Percentiles rank a stretch among this genome's conserved stretches.
These are phyloP conservation scores for Anneissia japonica DNA, from an alignment of 35 echinoderm and acorn worm genomes.

Conservation along the genomic window DNA sequence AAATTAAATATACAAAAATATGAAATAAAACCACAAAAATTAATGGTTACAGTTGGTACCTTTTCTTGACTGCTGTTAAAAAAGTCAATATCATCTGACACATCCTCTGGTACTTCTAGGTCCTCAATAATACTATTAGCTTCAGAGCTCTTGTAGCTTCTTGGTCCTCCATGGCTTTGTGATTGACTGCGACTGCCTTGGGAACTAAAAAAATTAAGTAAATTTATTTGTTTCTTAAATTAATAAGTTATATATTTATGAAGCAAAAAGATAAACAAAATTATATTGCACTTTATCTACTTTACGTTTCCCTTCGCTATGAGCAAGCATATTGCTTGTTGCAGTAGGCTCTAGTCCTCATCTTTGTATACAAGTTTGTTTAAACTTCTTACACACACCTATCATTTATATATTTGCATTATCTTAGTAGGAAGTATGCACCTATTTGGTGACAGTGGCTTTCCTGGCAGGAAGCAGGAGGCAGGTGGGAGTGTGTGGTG, in stretches of 20 bases:
- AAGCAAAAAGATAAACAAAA: background rate
- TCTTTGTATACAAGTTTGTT: too few relatives aligned
- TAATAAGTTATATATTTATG: too few relatives aligned
- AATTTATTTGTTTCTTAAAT: background rate
- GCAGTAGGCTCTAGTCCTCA: too few relatives aligned
- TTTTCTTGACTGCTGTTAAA: constrained; percentile 84
- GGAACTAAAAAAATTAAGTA: background rate
- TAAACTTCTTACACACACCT: too few relatives aligned
- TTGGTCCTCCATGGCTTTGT: constrained; percentile 26
- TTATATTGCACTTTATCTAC: background rate
- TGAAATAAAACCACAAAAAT: too few relatives aligned
- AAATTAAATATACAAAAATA: too few relatives aligned
- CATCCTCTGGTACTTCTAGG: constrained; percentile 49
- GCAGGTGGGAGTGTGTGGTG: too few relatives aligned
- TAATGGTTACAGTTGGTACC: too few relatives aligned
- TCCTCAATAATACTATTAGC: constrained; percentile 72
- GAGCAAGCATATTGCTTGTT: background rate
- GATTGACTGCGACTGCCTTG: constrained; percentile 25
- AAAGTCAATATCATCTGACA: constrained; percentile 74
- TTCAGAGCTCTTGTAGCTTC: constrained; percentile 27
- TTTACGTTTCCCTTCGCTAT: background rate
- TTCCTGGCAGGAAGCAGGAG: too few relatives aligned
- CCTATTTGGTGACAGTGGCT: too few relatives aligned
- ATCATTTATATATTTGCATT: too few relatives aligned
- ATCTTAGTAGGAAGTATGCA: too few relatives aligned